A percentile compares a stretch with the other conserved stretches of the same genome.
Evolutionary conservation across 2,113 vertebrate species (phyloP).

Genomic region (Gopherus flavomarginatus): DNA sequence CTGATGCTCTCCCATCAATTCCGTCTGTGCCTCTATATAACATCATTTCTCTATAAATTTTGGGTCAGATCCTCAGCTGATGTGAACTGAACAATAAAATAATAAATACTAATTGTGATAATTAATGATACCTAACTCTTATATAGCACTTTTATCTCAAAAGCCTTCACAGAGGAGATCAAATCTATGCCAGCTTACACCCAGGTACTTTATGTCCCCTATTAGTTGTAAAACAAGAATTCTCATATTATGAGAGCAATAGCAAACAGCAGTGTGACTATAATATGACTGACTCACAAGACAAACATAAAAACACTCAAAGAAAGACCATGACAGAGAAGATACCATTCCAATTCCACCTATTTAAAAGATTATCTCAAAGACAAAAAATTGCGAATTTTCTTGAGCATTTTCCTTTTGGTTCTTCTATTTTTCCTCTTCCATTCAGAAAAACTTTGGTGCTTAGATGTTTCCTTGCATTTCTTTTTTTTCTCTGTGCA

Average conservation of each 20-base stretch:
- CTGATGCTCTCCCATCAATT: too few species aligned
- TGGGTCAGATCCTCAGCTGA: not conserved
- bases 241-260: not conserved
- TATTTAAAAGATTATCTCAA: constrained; percentile 34
- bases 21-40: not conserved
- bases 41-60: not conserved
- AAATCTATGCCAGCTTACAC: not conserved
- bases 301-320: not conserved
- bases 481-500: not conserved
- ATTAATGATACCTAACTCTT: not conserved
- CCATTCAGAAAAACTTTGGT: not conserved
- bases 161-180: not conserved
- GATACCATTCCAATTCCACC: constrained; percentile 15
- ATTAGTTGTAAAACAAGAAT: not conserved
- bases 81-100: not conserved
- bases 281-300: constrained; percentile 36
- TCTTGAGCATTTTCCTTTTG: not conserved
- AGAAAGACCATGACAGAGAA: not conserved
- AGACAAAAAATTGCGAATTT: not conserved
- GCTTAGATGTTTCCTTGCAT: not conserved
- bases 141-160: not conserved
- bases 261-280: constrained; percentile 24
- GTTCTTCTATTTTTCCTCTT: not conserved
- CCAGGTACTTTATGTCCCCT: not conserved
- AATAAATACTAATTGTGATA: not conserved